phyloP scores from a whole-genome alignment of 2,113 vertebrate species.

The Thamnaconus septentrionalis region DNA sequence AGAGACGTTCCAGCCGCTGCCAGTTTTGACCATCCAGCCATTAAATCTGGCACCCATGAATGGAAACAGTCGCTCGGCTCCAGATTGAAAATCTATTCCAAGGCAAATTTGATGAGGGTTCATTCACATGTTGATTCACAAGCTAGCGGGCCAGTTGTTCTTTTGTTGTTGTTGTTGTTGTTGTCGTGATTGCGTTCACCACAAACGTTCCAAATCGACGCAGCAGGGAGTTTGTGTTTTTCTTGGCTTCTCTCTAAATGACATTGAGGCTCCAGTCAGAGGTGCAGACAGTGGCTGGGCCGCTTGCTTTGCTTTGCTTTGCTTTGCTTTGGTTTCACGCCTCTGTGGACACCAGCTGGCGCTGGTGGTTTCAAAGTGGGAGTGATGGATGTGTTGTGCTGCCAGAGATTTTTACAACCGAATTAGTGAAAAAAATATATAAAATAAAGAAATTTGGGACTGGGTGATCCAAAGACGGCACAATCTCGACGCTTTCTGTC shows the following conservation, averaged over 20 bases:
- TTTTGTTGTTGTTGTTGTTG: slow-evolving; percentile 9
- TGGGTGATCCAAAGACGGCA: slow-evolving; percentile 5
- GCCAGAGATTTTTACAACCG: slow-evolving; percentile 24
- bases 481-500: slow-evolving; percentile 35
- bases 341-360: background rate
- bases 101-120: slow-evolving; percentile 68
- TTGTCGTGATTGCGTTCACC: slow-evolving; percentile 40
- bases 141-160: slow-evolving; percentile 50
- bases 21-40: slow-evolving; percentile 32
- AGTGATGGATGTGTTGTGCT: slow-evolving; percentile 50
- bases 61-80: slow-evolving; percentile 57
- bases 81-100: slow-evolving; percentile 54
- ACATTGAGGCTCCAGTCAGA: slow-evolving; percentile 43
- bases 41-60: slow-evolving; percentile 61
- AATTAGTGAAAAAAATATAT: slow-evolving; percentile 34
- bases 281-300: slow-evolving; percentile 1
- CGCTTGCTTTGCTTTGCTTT: slow-evolving; percentile 16
- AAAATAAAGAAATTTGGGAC: background rate
- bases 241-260: slow-evolving; percentile 34
- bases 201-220: slow-evolving; percentile 45
- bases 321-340: slow-evolving; percentile 16
- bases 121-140: slow-evolving; percentile 67
- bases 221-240: slow-evolving; percentile 20
- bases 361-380: slow-evolving; percentile 9
- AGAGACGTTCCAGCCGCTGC: slow-evolving; percentile 18